These are phyloP conservation scores for Crocuta crocuta DNA, from an alignment of 2,113 vertebrate species.

Conservation along the genomic window DNA sequence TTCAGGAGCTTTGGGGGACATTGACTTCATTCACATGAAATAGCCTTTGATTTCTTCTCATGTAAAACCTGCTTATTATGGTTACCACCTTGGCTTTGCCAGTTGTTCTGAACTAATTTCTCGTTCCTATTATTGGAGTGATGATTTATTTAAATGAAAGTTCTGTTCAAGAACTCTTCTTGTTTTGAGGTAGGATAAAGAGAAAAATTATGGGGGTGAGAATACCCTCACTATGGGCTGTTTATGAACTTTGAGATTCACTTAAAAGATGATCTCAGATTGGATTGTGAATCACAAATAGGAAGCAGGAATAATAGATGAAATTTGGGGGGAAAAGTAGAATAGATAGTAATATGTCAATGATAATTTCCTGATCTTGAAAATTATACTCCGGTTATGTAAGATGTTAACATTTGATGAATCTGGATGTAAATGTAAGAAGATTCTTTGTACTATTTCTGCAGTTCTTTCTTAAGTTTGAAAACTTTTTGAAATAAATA, in stretches of 20 bases:
- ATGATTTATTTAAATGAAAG: slow-evolving; percentile 65
- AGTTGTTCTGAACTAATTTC: slow-evolving; percentile 56
- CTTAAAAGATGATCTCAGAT: not conserved
- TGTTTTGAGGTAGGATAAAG: slow-evolving; percentile 19
- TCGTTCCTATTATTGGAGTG: slow-evolving; percentile 25
- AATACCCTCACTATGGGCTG: not conserved
- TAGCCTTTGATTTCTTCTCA: slow-evolving; percentile 67
- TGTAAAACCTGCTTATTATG: slow-evolving; percentile 62
- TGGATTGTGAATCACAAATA: not conserved
- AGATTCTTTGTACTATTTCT: not conserved
- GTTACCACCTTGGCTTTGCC: slow-evolving; percentile 58
- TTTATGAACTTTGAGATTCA: not conserved
- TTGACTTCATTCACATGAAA: slow-evolving; percentile 40
- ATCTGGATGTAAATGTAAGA: not conserved
- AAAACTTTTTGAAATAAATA: not conserved
- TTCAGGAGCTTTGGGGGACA: not conserved
- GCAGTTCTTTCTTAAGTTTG: not conserved
- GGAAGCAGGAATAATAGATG: not conserved
- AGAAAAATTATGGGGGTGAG: not conserved
- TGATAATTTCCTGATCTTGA: not conserved
- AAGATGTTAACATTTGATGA: not conserved
- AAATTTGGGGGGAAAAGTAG: not conserved
- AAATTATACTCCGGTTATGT: not conserved
- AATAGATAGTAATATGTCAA: not conserved
- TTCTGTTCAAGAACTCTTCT: slow-evolving; percentile 37